Base-by-base conservation (phyloP, 64 coral and sea anemone species). In the Porites australiensis region DNA sequence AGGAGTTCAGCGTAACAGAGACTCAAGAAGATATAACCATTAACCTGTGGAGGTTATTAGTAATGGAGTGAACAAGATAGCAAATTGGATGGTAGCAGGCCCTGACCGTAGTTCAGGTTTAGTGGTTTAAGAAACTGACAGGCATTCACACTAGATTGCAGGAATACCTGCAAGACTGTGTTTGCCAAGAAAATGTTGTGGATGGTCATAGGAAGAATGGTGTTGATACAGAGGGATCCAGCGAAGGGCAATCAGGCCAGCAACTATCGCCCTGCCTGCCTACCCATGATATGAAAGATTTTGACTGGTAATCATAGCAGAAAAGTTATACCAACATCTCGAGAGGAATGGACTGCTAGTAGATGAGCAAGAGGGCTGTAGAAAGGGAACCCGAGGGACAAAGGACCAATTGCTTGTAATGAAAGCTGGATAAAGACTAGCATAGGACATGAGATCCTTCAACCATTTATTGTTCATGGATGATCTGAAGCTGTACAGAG, bases 201-300 rank as follows among this genome's bases (percentile, higher is more conserved):
- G 80, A 86, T 85, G 80, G 71, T 72, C 22, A 73, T 11, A 47
- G 81, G 79, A 15, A 92, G 70, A 66, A 92, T 80, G 10, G 82
- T 85, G 1, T 64, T 92, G 79, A 74, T 82, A 22, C 79, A 57
- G 66, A 84, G 76, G 54, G 90, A 92, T 51, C 78, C 53, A 44
- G 70, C 37, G 44, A 84, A 92, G 67, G 81, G 79, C 48, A 84
- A 20, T 15, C 58, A 57, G 16, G 90, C 70, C 52, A 57, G 27
- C 70, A 92, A 92, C 70, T 92, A 84, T 46, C 58, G 79, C 61
- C 90, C 90, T 62, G 47, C 79, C 72, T 85, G 79, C 63, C 69
- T 92, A 53, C 55, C 79, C 23, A 75, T 85, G 51, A 92, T 92
- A 79, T 92, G 90, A 69, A 92, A 92, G 62, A 19, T 85, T 48